Conservation (phyloP, 2,888 invertebrate genomes). For the Monoplex corrugatus region DNA sequence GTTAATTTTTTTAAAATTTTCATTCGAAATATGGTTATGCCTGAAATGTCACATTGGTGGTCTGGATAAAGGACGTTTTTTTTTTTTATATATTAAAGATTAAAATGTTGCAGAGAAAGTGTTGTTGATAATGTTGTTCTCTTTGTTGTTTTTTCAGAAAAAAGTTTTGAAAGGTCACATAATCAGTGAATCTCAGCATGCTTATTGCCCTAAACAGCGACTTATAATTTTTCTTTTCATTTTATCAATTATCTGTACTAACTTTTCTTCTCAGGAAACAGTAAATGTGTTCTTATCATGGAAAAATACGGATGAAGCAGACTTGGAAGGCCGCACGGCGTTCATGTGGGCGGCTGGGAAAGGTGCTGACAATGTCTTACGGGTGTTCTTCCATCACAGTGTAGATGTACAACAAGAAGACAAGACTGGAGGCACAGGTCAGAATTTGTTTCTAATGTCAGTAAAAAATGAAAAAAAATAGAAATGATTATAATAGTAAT, state of each 20-base stretch:
- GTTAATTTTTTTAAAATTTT: too few species aligned
- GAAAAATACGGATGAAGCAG: slow-evolving; percentile 74
- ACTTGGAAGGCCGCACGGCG: slow-evolving; percentile 80
- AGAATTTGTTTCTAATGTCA: slow-evolving; percentile 16
- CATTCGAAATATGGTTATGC: too few species aligned
- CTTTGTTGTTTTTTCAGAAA: too few species aligned
- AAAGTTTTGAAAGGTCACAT: too few species aligned
- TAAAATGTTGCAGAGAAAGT: not conserved
- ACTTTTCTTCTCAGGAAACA: slow-evolving; percentile 77
- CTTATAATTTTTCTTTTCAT: too few species aligned
- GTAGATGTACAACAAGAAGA: slow-evolving; percentile 79
- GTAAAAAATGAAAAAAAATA: too few species aligned
- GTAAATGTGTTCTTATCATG: slow-evolving; percentile 79
- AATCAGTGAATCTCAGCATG: too few species aligned
- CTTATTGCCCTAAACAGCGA: too few species aligned
- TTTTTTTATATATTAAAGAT: not conserved
- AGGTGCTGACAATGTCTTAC: slow-evolving; percentile 80
- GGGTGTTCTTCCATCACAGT: slow-evolving; percentile 73
- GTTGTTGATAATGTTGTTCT: not conserved
- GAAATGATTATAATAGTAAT: too few species aligned
- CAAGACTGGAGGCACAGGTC: slow-evolving; percentile 81
- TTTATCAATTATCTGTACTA: too few species aligned
- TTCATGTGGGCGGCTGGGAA: slow-evolving; percentile 82
- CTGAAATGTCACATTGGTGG: too few species aligned
- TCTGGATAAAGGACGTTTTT: too few species aligned